phyloP scores from a whole-genome alignment of 2,888 invertebrate species.

The Dryococelus australis region DNA sequence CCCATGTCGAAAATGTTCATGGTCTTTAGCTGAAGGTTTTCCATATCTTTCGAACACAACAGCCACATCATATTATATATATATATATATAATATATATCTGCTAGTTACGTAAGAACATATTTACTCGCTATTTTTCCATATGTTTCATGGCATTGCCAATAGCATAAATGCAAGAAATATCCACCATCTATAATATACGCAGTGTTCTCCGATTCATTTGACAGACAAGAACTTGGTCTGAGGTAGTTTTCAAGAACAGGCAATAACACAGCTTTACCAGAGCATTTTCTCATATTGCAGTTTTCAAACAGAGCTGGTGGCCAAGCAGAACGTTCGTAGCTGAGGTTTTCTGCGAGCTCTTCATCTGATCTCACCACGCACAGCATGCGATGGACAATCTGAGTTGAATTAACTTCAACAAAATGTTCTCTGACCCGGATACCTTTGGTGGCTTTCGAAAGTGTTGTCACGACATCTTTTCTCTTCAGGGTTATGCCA shows the following conservation, averaged over 20 bases:
- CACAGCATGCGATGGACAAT: background rate
- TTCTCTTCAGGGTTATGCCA: background rate
- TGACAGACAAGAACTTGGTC: background rate
- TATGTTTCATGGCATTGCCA: background rate
- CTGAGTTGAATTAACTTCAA: too few relatives aligned
- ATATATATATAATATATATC: background rate
- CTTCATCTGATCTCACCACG: background rate
- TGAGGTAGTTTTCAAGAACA: slow-evolving; percentile 11
- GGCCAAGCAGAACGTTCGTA: too few relatives aligned
- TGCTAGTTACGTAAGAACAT: background rate
- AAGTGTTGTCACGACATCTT: too few relatives aligned
- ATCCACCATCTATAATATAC: slow-evolving; percentile 6
- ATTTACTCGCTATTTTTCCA: background rate
- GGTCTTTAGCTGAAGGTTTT: slow-evolving; percentile 3
- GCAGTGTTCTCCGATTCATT: background rate
- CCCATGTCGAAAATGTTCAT: background rate
- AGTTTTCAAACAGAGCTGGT: slow-evolving; percentile 13
- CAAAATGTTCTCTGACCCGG: too few relatives aligned
- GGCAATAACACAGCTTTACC: background rate
- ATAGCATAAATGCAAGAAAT: background rate
- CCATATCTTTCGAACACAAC: background rate
- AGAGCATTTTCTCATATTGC: background rate
- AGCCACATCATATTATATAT: too few relatives aligned
- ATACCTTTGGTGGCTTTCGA: background rate
- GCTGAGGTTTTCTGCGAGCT: background rate